Evolutionary conservation across 2,888 invertebrate genomes (phyloP), one percentile per base, ranked within the genome.

Genomic region (Pharmacophagus antenor): DNA sequence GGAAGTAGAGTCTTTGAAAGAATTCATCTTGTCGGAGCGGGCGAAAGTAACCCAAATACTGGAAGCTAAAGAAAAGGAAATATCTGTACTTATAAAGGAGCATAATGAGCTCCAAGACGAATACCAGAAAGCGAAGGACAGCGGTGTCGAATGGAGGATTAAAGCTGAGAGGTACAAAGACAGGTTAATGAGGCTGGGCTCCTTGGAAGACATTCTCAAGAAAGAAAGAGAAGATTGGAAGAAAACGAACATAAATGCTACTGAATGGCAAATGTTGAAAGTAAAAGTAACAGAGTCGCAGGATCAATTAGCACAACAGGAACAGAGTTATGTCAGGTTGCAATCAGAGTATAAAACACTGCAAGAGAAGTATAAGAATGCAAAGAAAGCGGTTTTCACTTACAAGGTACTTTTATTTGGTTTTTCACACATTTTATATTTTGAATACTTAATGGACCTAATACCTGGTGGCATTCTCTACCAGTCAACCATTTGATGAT

Each of bases 341-440:
- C 81, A 86, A 44, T 66, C 76, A 0, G 92, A 93, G 50, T 77
- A 92, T 56, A 82, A 89, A 21, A 72, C 78, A 8, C 63, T 93
- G 23, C 92, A 92, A 56, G 91, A 92, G 10, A 94, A 94, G 69
- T 94, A 94, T 71, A 92, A 92, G 68, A 92, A 92, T 57, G 92
- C 92, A 2, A 94, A 93, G 75, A 92, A 92, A 70, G 93, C 92
- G 27, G 92, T 93, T 27, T 82, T 82, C 22, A 93, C 94, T 72
- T 94, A 94, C 71, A 94, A 94, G 90, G 93, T 92, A 56, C 4
- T 18, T 56, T 31, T 56, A 37, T n/a, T 37, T n/a, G 2, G 15
- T n/a, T 15, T n/a, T 25, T 25, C 0, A 8, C 3, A 4, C n/a
- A 3, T 37, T 5, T 37, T 37, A n/a, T 37, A 37, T n/a, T n/a